Percentiles rank a stretch among this genome's conserved stretches.
Evolutionary conservation across 2,888 invertebrate genomes (phyloP).

Genomic region (Apamea epomidion): DNA sequence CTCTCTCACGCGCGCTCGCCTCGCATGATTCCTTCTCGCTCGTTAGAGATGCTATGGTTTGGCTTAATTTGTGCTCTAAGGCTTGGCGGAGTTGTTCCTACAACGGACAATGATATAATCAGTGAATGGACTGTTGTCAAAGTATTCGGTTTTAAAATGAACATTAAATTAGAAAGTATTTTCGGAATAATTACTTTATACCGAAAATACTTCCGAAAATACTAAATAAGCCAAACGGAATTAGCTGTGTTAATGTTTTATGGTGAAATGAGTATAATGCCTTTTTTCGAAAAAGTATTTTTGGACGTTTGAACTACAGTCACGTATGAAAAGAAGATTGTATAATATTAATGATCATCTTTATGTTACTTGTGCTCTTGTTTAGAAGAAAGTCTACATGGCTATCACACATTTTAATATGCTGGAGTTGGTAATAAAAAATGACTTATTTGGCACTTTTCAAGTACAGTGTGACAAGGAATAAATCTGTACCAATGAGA

Average conservation of each 20-base stretch:
- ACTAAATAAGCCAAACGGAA: not conserved
- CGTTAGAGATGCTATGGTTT: slow-evolving; percentile 93
- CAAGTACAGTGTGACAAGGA: not conserved
- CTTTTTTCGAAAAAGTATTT: not conserved
- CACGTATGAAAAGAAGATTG: not conserved
- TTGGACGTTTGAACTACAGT: not conserved
- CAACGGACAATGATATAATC: slow-evolving; percentile 29
- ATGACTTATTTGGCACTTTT: not conserved
- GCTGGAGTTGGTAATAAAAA: not conserved
- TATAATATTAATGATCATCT: too few relatives aligned
- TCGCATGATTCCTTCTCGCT: slow-evolving; percentile 95
- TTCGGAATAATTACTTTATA: too few relatives aligned
- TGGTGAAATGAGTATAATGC: too few relatives aligned
- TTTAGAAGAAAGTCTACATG: not conserved
- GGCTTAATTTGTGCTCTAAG: slow-evolving; percentile 95
- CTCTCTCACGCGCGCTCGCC: slow-evolving; percentile 93
- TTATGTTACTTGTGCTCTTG: not conserved
- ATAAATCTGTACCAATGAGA: not conserved
- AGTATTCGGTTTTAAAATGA: not conserved
- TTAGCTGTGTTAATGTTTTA: not conserved
- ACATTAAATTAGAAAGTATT: not conserved
- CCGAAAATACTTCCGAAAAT: too few relatives aligned
- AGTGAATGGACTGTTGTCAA: not conserved
- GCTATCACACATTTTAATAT: too few relatives aligned
- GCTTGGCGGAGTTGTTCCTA: slow-evolving; percentile 93